Evolutionary conservation across 2,797 vertebrate genomes (phyloP).

Genomic region (Mareca strepera): DNA sequence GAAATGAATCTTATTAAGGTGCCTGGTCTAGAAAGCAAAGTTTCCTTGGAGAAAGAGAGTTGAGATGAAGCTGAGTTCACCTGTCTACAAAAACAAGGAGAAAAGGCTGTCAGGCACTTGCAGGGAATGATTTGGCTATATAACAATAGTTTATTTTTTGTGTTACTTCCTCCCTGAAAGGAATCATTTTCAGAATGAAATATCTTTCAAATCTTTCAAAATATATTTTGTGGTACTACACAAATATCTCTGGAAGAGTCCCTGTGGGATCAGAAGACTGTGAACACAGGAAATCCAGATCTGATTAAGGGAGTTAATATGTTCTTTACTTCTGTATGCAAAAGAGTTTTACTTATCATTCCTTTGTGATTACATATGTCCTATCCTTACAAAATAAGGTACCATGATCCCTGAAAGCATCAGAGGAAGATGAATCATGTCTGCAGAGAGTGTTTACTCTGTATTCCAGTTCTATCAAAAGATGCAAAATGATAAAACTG

Average conservation of each 20-base stretch:
- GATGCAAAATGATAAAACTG: background rate
- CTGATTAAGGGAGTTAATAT: background rate
- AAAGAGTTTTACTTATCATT: background rate
- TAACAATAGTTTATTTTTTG: background rate
- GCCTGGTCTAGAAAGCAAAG: background rate
- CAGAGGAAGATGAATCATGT: background rate
- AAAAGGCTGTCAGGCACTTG: background rate
- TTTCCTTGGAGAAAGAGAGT: background rate
- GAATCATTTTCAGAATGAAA: background rate
- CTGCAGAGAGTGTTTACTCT: background rate
- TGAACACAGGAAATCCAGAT: background rate
- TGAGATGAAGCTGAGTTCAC: background rate
- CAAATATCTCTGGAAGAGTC: background rate
- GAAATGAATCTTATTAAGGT: background rate
- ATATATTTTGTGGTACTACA: background rate
- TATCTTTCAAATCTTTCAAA: background rate
- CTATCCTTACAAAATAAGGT: background rate
- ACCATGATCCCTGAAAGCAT: background rate
- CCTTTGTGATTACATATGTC: background rate
- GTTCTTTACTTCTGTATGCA: background rate
- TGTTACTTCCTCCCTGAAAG: background rate
- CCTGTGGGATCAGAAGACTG: background rate
- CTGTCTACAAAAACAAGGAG: background rate
- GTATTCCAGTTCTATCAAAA: background rate
- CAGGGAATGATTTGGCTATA: background rate